Evolutionary conservation across 2,113 vertebrate species (phyloP).

Genomic region (Megaleporinus macrocephalus): DNA sequence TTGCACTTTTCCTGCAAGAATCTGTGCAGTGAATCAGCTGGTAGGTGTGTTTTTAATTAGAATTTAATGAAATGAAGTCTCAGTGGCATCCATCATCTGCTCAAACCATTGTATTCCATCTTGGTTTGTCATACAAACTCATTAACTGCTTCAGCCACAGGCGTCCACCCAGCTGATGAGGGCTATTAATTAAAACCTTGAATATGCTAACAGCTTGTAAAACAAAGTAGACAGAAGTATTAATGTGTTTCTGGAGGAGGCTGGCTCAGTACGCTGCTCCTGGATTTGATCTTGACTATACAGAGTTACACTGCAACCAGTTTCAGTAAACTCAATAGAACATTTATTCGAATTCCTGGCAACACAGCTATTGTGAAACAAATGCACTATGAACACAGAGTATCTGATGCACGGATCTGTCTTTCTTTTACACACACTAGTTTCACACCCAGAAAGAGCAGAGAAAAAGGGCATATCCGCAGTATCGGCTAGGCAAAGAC

Average conservation of each 20-base stretch:
- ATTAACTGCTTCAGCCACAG: conserved; percentile 35
- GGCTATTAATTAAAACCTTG: conserved; percentile 53
- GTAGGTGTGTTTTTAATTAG: conserved; percentile 22
- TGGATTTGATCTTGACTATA: neutral
- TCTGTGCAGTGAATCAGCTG: conserved; percentile 31
- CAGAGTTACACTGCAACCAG: neutral
- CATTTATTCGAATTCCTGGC: too few relatives aligned
- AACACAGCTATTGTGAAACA: conserved; percentile 5
- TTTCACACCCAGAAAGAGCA: neutral
- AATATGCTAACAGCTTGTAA: conserved; percentile 58
- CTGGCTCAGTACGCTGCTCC: neutral
- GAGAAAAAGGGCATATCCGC: conserved; percentile 46
- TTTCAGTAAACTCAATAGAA: neutral
- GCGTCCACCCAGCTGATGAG: conserved; percentile 50
- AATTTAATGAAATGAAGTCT: conserved; percentile 30
- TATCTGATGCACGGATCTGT: neutral
- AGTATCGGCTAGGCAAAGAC: conserved; percentile 68
- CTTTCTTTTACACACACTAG: neutral
- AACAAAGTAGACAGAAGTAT: conserved; percentile 48
- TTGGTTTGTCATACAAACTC: conserved; percentile 52
- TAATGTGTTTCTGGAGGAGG: neutral
- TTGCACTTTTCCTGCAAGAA: neutral
- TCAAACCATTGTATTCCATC: conserved; percentile 61
- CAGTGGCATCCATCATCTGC: conserved; percentile 61
- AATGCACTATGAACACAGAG: neutral